These are phyloP conservation scores for Gastrophryne carolinensis DNA, from an alignment of 2,797 vertebrate species.

Conservation along the genomic window DNA sequence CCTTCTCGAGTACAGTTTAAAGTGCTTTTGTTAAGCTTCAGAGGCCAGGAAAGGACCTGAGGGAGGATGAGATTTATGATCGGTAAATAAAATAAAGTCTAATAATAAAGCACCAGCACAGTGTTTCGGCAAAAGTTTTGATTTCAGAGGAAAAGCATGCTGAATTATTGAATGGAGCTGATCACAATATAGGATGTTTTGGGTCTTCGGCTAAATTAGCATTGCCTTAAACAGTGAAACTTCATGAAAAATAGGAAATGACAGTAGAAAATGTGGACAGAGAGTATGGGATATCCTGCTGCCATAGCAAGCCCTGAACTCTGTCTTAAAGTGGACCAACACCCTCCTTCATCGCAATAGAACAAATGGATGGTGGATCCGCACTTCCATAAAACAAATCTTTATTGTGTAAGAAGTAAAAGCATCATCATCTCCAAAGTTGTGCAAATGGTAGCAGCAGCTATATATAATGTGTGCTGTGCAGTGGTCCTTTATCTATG, in stretches of 20 bases:
- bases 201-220: constrained; percentile 20
- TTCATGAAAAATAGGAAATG: neutral
- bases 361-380: too few species aligned
- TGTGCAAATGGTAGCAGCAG: too few species aligned
- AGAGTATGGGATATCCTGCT: too few species aligned
- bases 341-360: too few species aligned
- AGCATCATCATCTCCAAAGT: too few species aligned
- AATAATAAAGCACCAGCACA: constrained; percentile 37
- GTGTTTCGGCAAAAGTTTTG: constrained; percentile 28
- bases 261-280: neutral
- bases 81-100: constrained; percentile 40
- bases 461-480: too few species aligned
- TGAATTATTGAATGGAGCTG: constrained; percentile 46
- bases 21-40: constrained; percentile 42
- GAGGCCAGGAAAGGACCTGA: constrained; percentile 30
- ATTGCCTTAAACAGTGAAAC: constrained; percentile 24
- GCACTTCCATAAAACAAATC: too few species aligned
- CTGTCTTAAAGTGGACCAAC: too few species aligned
- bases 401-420: too few species aligned
- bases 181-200: constrained; percentile 37
- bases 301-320: too few species aligned
- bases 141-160: constrained; percentile 37
- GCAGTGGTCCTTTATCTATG: too few species aligned
- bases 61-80: constrained; percentile 45
- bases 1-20: constrained; percentile 37